A percentile compares a stretch with the other conserved stretches of the same genome.
phyloP scores from a whole-genome alignment of 2,113 vertebrate genomes.

The Neomonachus schauinslandi region DNA sequence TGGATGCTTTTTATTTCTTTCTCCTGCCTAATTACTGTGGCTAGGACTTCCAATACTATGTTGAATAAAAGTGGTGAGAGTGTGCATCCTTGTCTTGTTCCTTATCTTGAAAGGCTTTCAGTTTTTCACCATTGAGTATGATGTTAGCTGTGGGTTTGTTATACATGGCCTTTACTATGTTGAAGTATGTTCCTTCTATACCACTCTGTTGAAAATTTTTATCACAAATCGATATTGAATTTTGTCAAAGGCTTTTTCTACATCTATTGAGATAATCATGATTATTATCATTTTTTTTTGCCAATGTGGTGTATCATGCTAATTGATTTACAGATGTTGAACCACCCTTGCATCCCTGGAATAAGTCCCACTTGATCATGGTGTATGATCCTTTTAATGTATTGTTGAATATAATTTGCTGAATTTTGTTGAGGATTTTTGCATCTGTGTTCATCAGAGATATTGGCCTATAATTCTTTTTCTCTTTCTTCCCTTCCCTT shows the following conservation, averaged over 20 bases:
- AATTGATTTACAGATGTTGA: too few species aligned
- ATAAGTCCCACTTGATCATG: not conserved
- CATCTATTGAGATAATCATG: too few species aligned
- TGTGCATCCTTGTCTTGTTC: too few species aligned
- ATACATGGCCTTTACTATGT: not conserved
- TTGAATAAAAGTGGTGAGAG: too few species aligned
- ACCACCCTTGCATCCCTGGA: not conserved
- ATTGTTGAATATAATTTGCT: not conserved
- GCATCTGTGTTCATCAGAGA: not conserved
- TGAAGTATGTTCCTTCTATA: not conserved
- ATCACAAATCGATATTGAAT: too few species aligned
- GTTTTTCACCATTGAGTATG: not conserved
- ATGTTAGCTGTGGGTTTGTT: not conserved
- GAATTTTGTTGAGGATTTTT: not conserved
- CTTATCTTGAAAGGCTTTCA: too few species aligned
- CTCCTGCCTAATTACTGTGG: not conserved
- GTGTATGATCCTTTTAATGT: not conserved
- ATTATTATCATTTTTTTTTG: too few species aligned
- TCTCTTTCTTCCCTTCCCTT: too few species aligned
- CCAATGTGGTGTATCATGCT: too few species aligned
- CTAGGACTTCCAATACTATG: not conserved
- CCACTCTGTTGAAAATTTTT: too few species aligned
- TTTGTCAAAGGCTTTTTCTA: too few species aligned
- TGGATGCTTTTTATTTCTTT: not conserved
- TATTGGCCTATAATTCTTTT: not conserved